These are phyloP conservation scores for Tamandua tetradactyla DNA, from an alignment of 2,797 vertebrate species.

Conservation along the genomic window DNA sequence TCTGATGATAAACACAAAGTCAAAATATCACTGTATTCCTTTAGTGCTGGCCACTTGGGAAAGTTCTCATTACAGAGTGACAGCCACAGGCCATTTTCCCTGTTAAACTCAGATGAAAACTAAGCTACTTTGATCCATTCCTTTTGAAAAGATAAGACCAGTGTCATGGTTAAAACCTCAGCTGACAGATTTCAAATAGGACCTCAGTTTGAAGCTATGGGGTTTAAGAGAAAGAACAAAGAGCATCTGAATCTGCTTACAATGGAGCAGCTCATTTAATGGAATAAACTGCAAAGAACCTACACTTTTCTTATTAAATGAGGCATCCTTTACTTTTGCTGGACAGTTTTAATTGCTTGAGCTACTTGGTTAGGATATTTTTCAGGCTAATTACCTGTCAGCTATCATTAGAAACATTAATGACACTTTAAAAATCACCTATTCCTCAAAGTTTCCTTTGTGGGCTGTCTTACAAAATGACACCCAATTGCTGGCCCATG, in stretches of 20 bases:
- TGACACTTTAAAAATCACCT: conserved; percentile 50
- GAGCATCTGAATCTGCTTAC: conserved; percentile 51
- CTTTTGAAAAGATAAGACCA: conserved; percentile 79
- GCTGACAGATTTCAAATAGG: conserved; percentile 74
- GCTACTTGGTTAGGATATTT: conserved; percentile 53
- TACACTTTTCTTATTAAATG: conserved; percentile 46
- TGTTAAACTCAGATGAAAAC: conserved; percentile 76
- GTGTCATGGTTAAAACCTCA: conserved; percentile 70
- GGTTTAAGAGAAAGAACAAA: conserved; percentile 74
- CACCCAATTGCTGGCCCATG: background rate
- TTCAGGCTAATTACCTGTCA: conserved; percentile 56
- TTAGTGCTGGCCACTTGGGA: conserved; percentile 57
- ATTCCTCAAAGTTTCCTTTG: conserved; percentile 36
- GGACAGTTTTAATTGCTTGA: conserved; percentile 51
- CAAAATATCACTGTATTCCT: conserved; percentile 55
- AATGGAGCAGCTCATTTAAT: conserved; percentile 33
- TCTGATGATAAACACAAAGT: conserved; percentile 60
- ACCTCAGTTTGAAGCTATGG: conserved; percentile 57
- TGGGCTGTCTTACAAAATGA: conserved; percentile 6
- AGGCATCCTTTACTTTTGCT: conserved; percentile 35
- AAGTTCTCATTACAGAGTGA: conserved; percentile 71
- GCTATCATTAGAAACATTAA: conserved; percentile 59
- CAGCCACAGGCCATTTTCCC: conserved; percentile 73
- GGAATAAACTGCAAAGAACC: background rate
- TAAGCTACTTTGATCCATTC: conserved; percentile 75